Conservation (phyloP, 92 coral and sea anemone species). For the Palythoa grandis region DNA sequence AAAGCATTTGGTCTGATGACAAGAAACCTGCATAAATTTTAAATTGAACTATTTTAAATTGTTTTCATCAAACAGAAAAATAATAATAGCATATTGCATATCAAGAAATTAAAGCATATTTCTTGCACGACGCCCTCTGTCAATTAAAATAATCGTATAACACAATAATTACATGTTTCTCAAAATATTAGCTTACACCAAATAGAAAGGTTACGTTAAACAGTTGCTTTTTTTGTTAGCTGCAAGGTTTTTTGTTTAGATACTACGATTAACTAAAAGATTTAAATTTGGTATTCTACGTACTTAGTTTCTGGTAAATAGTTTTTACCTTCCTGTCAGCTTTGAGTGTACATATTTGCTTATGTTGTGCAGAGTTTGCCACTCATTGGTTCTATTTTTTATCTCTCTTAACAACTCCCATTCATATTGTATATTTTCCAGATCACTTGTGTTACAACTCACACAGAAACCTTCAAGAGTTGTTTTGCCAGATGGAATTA, state of each 20-base stretch:
- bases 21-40: slow-evolving; percentile 19
- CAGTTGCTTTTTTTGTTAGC: too few relatives aligned
- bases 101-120: too few relatives aligned
- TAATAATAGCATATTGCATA: too few relatives aligned
- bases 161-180: too few relatives aligned
- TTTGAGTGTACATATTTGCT: neutral
- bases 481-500: slow-evolving; percentile 28
- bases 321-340: slow-evolving; percentile 16
- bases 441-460: neutral
- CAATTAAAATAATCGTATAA: too few relatives aligned
- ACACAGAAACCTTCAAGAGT: slow-evolving; percentile 17
- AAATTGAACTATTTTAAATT: too few relatives aligned
- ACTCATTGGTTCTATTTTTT: neutral
- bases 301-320: slow-evolving; percentile 15
- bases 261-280: too few relatives aligned
- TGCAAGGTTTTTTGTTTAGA: too few relatives aligned
- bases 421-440: neutral
- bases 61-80: too few relatives aligned
- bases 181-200: too few relatives aligned
- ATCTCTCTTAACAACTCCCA: slow-evolving; percentile 23
- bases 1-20: slow-evolving; percentile 52
- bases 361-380: slow-evolving; percentile 8
- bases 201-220: too few relatives aligned
- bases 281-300: neutral
- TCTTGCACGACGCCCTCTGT: too few relatives aligned